These are phyloP conservation scores for Gobio occitaniae DNA, from an alignment of 2,797 vertebrate genomes.

Conservation along the genomic window DNA sequence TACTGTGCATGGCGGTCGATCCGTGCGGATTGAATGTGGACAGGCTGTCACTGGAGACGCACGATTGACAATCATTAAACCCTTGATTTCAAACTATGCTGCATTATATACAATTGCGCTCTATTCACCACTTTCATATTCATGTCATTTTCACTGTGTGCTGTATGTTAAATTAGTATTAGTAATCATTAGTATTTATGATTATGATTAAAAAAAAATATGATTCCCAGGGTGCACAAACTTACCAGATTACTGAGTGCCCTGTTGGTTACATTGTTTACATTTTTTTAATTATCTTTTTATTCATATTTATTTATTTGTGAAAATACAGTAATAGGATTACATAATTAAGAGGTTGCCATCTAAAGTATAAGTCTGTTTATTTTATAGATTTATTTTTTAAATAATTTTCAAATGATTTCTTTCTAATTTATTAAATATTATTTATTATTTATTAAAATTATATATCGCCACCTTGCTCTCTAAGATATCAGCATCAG, in stretches of 20 bases:
- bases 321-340: not conserved
- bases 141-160: not conserved
- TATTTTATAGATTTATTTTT: too few species aligned
- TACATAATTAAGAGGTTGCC: too few species aligned
- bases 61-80: not conserved
- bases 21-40: not conserved
- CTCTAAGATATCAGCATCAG: not conserved
- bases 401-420: not conserved
- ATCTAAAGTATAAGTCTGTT: too few species aligned
- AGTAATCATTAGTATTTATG: too few species aligned
- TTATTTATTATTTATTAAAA: not conserved
- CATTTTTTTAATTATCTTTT: not conserved
- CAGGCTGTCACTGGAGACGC: not conserved
- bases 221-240: not conserved
- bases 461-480: not conserved
- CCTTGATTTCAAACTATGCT: not conserved
- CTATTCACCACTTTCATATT: not conserved
- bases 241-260: not conserved
- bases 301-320: not conserved
- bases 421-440: not conserved
- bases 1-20: not conserved
- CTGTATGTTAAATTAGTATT: not conserved
- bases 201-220: not conserved
- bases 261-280: not conserved
- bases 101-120: not conserved